Evolutionary conservation across 1,140 invertebrate species (phyloP).

Genomic region (Oncopeltus fasciatus): DNA sequence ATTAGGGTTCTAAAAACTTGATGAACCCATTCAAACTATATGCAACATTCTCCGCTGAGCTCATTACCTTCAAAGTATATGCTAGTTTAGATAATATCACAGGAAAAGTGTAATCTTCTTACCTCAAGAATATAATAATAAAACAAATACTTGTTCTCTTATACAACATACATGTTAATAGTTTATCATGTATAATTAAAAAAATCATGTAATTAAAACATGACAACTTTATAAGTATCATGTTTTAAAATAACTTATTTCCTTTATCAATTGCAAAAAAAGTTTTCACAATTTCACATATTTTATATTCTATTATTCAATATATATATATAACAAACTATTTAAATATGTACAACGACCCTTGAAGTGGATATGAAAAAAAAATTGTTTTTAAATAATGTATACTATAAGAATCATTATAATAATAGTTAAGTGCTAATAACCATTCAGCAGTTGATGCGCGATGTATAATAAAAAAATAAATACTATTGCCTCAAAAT

Average conservation of each 20-base stretch:
- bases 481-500: too few species aligned
- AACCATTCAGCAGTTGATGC: too few species aligned
- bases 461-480: too few species aligned
- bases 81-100: conserved; percentile 10
- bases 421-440: too few species aligned
- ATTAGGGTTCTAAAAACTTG: too few species aligned
- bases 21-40: background rate
- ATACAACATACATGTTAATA: background rate
- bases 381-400: too few species aligned
- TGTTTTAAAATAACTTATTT: conserved; percentile 2
- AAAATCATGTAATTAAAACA: background rate
- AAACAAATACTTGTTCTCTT: conserved; percentile 5
- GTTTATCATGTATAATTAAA: background rate
- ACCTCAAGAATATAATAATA: conserved; percentile 2
- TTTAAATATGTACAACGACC: conserved; percentile 16
- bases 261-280: background rate
- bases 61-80: background rate
- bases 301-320: conserved; percentile 1
- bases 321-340: conserved; percentile 13
- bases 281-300: background rate
- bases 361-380: conserved; percentile 20
- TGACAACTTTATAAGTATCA: background rate
- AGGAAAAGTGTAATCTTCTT: conserved; percentile 6
- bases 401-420: too few species aligned
- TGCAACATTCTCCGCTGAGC: background rate